Evolutionary conservation across 35 echinoderm and acorn worm species (phyloP).

Genomic region (Stichopus chloronotus): DNA sequence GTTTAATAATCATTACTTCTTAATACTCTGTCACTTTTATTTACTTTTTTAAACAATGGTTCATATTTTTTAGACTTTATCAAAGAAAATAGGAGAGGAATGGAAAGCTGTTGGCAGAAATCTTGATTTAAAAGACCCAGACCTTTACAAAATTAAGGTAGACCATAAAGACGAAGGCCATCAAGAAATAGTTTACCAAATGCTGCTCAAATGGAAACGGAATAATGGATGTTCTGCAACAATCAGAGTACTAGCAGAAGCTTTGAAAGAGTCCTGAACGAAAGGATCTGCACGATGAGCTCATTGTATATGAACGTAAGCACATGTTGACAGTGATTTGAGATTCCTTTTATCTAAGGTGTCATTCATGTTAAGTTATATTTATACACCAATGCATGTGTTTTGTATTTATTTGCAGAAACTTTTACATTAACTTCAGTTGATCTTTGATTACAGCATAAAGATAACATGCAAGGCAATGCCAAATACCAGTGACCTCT

Average conservation of each 20-base stretch:
- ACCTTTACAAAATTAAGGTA: background rate
- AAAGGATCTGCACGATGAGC: conserved; percentile 11
- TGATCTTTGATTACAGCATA: no score
- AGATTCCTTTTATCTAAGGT: no score
- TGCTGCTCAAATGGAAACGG: background rate
- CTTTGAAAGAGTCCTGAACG: background rate
- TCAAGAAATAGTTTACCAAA: conserved; percentile 19
- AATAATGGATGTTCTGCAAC: background rate
- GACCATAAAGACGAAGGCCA: background rate
- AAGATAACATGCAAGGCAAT: no score
- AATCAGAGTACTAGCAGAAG: background rate
- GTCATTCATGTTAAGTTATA: no score
- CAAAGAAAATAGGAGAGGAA: background rate
- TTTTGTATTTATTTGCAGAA: no score
- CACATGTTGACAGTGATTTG: no score
- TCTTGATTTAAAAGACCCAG: background rate
- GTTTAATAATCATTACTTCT: no score
- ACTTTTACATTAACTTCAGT: no score
- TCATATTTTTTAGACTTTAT: background rate
- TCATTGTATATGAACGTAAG: background rate
- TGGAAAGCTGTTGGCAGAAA: conserved; percentile 22
- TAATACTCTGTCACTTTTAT: no score
- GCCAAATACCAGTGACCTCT: no score
- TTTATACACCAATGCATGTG: no score
- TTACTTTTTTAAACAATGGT: no score